phyloP scores from a whole-genome alignment of 2,113 vertebrate genomes.

The Myrmophylax atrothorax region DNA sequence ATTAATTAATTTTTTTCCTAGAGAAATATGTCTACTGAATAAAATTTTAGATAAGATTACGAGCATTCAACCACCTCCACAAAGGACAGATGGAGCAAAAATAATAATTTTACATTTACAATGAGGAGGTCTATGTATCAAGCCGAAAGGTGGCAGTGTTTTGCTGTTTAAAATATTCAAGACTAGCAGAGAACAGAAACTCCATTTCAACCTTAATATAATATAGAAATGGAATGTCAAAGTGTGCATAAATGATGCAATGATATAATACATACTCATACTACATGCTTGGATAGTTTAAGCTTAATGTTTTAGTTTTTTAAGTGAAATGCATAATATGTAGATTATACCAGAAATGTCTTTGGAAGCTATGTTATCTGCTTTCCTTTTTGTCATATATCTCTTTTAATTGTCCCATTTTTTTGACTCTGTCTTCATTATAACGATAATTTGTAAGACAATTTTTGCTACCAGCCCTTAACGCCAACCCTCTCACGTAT shows the following conservation, averaged over 20 bases:
- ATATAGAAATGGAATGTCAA: conserved; percentile 51
- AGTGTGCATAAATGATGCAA: conserved; percentile 29
- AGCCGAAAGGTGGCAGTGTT: conserved; percentile 80
- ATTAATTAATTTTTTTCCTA: background rate
- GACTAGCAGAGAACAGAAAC: background rate
- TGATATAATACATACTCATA: conserved; percentile 26
- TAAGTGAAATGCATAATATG: conserved; percentile 30
- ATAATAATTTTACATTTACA: background rate
- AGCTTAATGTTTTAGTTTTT: conserved; percentile 47
- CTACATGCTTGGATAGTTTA: conserved; percentile 39
- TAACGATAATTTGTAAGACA: background rate
- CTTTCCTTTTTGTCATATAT: background rate
- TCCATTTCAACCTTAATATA: conserved; percentile 14
- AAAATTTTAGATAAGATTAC: background rate
- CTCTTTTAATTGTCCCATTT: background rate
- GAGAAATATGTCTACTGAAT: background rate
- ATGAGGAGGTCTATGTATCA: conserved; percentile 8
- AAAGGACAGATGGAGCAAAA: background rate
- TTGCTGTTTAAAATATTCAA: conserved; percentile 56
- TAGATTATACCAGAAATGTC: conserved; percentile 3
- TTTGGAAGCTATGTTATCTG: conserved; percentile 4
- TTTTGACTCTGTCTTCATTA: background rate
- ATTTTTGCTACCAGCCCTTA: background rate
- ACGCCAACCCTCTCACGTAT: background rate
- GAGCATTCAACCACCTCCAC: background rate